Evolutionary conservation across 2,797 vertebrate species (phyloP).

Genomic region (Alectoris magna): DNA sequence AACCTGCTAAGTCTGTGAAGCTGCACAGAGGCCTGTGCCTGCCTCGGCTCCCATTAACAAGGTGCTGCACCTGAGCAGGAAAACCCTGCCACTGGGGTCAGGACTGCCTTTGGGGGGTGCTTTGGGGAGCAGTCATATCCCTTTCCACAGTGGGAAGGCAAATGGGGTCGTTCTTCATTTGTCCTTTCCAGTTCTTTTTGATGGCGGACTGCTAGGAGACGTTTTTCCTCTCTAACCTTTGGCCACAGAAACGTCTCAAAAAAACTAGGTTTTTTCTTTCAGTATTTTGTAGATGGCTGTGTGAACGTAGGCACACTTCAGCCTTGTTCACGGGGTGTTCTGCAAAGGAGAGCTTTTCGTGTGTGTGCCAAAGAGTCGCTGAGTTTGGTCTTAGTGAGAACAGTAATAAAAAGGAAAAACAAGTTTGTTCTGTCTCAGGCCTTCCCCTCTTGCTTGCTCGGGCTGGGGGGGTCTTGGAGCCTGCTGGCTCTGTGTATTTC

Average conservation of each 20-base stretch:
- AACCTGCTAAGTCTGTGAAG: background rate
- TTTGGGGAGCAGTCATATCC: background rate
- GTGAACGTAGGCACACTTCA: background rate
- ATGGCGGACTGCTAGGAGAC: background rate
- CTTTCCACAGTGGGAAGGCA: background rate
- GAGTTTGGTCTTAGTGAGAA: background rate
- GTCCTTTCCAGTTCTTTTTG: background rate
- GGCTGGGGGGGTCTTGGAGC: slow-evolving; percentile 1
- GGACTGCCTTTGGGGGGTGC: background rate
- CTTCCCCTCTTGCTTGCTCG: background rate
- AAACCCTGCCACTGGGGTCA: background rate
- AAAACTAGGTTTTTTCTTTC: background rate
- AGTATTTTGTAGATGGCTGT: background rate
- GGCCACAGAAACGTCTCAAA: background rate
- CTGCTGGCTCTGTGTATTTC: background rate
- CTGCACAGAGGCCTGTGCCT: background rate
- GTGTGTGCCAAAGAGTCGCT: slow-evolving; percentile 10
- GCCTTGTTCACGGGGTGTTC: background rate
- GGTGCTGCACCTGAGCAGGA: background rate
- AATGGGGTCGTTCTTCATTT: accelerated
- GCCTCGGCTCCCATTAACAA: background rate
- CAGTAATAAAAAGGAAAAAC: background rate
- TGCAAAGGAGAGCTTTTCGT: background rate
- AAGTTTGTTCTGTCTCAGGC: background rate
- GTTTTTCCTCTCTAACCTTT: background rate